A percentile compares a stretch with the other conserved stretches of the same genome.
phyloP scores from a whole-genome alignment of 1,140 invertebrate genomes.

The Aplysia californica region DNA sequence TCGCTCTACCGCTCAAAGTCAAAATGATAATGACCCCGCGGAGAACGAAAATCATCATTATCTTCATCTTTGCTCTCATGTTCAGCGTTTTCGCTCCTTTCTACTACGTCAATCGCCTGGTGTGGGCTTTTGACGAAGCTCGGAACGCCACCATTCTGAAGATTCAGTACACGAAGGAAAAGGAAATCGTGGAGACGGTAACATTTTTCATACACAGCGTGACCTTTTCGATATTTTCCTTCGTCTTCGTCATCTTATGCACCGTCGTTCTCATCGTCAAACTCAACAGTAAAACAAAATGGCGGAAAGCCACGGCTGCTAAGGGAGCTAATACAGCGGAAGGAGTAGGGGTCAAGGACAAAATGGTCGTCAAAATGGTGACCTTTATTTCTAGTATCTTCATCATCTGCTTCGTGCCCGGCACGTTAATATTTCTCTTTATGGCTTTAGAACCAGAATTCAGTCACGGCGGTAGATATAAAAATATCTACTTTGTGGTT shows the following conservation, averaged over 20 bases:
- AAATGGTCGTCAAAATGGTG: background rate
- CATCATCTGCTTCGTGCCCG: background rate
- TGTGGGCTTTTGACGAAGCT: background rate
- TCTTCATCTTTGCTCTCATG: background rate
- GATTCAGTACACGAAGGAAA: background rate
- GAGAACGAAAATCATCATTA: background rate
- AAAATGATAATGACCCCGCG: background rate
- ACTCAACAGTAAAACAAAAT: no score
- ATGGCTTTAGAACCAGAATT: conserved; percentile 2
- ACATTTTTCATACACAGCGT: no score
- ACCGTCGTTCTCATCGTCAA: no score
- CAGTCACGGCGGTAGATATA: background rate
- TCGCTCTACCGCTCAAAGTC: background rate
- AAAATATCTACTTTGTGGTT: background rate
- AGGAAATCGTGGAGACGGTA: background rate
- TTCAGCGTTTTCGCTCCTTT: background rate
- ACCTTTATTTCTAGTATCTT: background rate
- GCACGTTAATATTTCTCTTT: background rate
- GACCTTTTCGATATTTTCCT: background rate
- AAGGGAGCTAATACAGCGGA: background rate
- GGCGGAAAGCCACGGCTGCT: background rate
- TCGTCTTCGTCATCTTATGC: background rate
- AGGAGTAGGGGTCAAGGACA: no score
- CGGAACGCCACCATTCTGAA: background rate
- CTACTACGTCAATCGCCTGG: background rate